phyloP scores from a whole-genome alignment of 2,888 invertebrate species.

The Drosophila gaucha region DNA sequence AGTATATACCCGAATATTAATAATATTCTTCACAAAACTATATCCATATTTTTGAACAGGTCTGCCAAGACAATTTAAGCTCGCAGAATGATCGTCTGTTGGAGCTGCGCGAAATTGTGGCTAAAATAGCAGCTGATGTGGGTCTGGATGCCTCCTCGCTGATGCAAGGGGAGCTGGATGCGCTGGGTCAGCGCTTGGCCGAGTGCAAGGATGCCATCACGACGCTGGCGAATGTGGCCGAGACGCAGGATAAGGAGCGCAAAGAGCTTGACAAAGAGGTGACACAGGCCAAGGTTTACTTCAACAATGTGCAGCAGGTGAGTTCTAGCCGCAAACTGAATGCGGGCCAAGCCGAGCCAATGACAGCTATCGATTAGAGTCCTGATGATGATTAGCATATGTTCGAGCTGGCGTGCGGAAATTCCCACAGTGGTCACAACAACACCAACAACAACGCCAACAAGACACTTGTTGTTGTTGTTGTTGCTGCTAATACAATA shows the following conservation, averaged over 20 bases:
- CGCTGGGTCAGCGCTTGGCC: conserved; percentile 90
- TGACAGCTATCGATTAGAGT: conserved; percentile 59
- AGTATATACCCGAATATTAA: neutral
- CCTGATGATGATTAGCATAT: conserved; percentile 38
- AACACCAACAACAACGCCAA: conserved; percentile 16
- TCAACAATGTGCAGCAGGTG: conserved; percentile 92
- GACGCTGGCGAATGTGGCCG: conserved; percentile 91
- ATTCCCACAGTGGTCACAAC: conserved; percentile 57
- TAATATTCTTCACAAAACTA: neutral
- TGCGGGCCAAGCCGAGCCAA: neutral
- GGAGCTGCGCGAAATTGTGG: conserved; percentile 90
- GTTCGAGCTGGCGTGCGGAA: conserved; percentile 57
- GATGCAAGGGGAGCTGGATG: conserved; percentile 91
- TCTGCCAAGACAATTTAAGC: conserved; percentile 91
- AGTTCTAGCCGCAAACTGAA: conserved; percentile 60
- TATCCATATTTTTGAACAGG: conserved; percentile 84
- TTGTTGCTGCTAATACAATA: conserved; percentile 57
- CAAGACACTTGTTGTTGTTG: conserved; percentile 23
- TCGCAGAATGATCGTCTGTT: conserved; percentile 88
- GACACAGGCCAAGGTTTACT: conserved; percentile 86
- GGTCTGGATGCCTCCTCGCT: conserved; percentile 90
- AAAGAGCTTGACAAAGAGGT: conserved; percentile 86
- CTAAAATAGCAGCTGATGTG: conserved; percentile 91
- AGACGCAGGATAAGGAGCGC: conserved; percentile 87
- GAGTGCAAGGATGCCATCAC: conserved; percentile 91